These are phyloP conservation scores for Eilema griseolum DNA, from an alignment of 2,888 invertebrate genomes.

Conservation along the genomic window DNA sequence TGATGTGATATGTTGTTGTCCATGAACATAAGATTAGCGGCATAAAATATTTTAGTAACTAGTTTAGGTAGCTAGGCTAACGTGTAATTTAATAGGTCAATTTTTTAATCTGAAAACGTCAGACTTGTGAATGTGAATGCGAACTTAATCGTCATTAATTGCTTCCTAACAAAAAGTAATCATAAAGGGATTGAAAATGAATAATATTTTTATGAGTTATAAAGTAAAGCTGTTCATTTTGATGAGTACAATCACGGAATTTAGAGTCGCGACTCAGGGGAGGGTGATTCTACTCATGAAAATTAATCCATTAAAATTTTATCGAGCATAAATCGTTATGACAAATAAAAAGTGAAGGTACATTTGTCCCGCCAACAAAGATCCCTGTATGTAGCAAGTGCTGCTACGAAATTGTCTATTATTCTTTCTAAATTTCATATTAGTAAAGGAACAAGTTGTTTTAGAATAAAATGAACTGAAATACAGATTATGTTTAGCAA, in stretches of 20 bases:
- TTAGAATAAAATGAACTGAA: background rate
- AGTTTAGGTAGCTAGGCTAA: background rate
- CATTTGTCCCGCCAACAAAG: background rate
- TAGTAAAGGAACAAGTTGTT: background rate
- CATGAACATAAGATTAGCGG: background rate
- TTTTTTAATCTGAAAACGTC: background rate
- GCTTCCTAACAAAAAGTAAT: background rate
- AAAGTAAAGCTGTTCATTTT: slow-evolving; percentile 41
- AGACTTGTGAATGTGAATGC: background rate
- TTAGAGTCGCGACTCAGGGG: slow-evolving; percentile 18
- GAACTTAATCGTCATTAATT: slow-evolving; percentile 1
- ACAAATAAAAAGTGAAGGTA: slow-evolving; percentile 23
- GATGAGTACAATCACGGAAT: slow-evolving; percentile 31
- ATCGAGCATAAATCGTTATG: slow-evolving; percentile 24
- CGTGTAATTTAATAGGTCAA: background rate
- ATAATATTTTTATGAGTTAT: slow-evolving; percentile 33
- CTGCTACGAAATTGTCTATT: background rate
- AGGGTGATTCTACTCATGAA: slow-evolving; percentile 22
- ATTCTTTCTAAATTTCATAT: background rate
- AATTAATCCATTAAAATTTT: slow-evolving; percentile 26
- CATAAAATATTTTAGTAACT: background rate
- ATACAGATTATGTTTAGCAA: background rate
- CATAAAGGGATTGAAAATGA: slow-evolving; percentile 19
- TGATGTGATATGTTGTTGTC: background rate
- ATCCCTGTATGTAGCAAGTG: background rate